Evolutionary conservation across 2,888 invertebrate species (phyloP), one percentile per base, ranked within the genome.

Genomic region (Horisme vitalbata): DNA sequence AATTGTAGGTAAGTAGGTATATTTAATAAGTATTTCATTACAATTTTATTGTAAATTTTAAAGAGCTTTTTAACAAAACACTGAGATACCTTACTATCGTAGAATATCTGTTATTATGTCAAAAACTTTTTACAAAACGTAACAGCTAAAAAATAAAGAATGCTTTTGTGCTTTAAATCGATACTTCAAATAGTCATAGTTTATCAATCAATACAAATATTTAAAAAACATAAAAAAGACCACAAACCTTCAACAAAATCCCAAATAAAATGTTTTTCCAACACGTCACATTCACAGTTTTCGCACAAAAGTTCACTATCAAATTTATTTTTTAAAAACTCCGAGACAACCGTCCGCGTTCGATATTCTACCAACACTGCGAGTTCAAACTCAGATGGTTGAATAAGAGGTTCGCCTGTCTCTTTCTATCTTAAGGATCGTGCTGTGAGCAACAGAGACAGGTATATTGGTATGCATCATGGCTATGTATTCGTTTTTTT

Each of bases 381-480:
- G 60, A 49, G 45, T 37, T 55, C 43, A 51, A 10, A 69, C 60
- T 56, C 55, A 50, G 62, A 61, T 61, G 57, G 69, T 57, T 51
- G 48, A 80, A 82, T 81, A 86, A 80, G 79, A 79, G 61, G 37
- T 69, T 41, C 23, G 9, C 20, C 57, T 7, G 33, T 78, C 78
- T 56, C 69, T 48, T 12, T 80, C 70, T 6, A 35, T 35, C 75
- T 3, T 28, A 5, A 18, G 6, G 1, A 2, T 41, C 21, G 4
- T 3, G 1, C 13, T 28, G 1, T n/a, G 75, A 14, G 6, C 7
- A 67, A 83, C 38, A 1, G 71, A 55, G 79, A 80, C 35, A 46
- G 75, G 52, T 64, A 79, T 68, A 85, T 77, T 81, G 87, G 86
- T 79, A 86, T 86, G 87, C 88, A 81, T 84, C 82, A 81, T 81